Conservation (phyloP, 2,888 invertebrate species). For the Troglohyphantes excavatus region DNA sequence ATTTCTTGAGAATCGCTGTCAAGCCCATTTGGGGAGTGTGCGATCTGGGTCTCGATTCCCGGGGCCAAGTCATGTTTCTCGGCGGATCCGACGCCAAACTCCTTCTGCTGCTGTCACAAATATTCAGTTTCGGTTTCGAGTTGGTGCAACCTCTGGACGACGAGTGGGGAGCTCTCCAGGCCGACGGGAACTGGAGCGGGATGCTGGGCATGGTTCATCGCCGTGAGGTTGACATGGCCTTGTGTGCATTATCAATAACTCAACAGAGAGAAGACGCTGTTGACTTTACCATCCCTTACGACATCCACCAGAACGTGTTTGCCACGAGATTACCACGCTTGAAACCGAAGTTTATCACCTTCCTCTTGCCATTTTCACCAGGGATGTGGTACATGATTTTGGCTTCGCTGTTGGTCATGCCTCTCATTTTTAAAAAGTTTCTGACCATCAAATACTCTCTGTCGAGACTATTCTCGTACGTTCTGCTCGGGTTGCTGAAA, state of each 20-base stretch:
- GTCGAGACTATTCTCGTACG: neutral
- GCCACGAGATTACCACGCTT: neutral
- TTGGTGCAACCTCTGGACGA: constrained; percentile 3
- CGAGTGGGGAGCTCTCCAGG: neutral
- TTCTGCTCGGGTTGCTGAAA: neutral
- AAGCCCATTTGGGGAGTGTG: neutral
- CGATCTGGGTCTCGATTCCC: neutral
- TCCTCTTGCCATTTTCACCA: neutral
- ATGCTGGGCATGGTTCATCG: constrained; percentile 11
- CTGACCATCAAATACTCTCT: neutral
- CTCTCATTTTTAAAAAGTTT: neutral
- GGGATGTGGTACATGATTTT: neutral
- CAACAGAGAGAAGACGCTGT: neutral
- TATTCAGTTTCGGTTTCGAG: constrained; percentile 5
- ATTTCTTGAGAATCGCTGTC: neutral
- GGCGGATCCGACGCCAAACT: constrained; percentile 11
- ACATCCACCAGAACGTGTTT: constrained; percentile 1
- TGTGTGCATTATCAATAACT: neutral
- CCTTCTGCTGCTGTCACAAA: neutral
- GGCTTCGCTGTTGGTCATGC: neutral
- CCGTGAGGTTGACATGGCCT: constrained; percentile 15
- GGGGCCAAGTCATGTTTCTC: neutral
- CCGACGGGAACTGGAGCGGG: constrained; percentile 17
- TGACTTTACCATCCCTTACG: constrained; percentile 15
- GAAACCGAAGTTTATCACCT: neutral